Conservation (phyloP, 2,888 invertebrate species). For the Sicus ferrugineus region DNA sequence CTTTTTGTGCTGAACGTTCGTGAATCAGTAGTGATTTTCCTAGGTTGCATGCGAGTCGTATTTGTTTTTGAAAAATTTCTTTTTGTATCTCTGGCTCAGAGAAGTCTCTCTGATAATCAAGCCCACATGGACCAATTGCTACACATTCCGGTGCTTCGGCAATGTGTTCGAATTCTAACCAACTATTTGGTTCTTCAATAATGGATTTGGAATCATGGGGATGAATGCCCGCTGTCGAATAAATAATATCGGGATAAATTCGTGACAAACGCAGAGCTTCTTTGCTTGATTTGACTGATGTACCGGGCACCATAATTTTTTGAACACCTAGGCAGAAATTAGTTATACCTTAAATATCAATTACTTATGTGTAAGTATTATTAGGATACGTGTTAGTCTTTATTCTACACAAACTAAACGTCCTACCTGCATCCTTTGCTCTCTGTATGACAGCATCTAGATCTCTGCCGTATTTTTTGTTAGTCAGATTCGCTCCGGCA, state of each 20-base stretch:
- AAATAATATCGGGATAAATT: conserved; percentile 88
- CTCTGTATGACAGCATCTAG: conserved; percentile 90
- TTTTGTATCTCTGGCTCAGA: conserved; percentile 88
- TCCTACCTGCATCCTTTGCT: conserved; percentile 87
- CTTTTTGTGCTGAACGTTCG: conserved; percentile 90
- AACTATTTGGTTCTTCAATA: conserved; percentile 73
- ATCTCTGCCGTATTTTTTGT: conserved; percentile 92
- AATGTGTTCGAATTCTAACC: conserved; percentile 80
- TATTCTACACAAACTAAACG: conserved; percentile 35
- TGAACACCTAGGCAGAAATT: conserved; percentile 77
- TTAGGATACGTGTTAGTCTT: not conserved
- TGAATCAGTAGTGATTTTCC: conserved; percentile 89
- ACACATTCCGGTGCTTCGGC: conserved; percentile 88
- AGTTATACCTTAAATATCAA: no score
- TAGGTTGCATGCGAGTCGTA: conserved; percentile 83
- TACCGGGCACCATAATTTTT: conserved; percentile 93
- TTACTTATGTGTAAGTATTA: no score
- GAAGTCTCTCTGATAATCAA: conserved; percentile 94
- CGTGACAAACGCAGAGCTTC: conserved; percentile 88
- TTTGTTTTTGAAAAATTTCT: conserved; percentile 86
- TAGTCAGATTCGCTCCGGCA: conserved; percentile 91
- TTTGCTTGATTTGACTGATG: conserved; percentile 87
- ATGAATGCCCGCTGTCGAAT: conserved; percentile 91
- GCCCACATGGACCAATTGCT: conserved; percentile 91
- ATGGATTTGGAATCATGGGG: conserved; percentile 93